Evolutionary conservation across 2,888 invertebrate species (phyloP).

Genomic region (Rhopalosiphum nymphaeae): DNA sequence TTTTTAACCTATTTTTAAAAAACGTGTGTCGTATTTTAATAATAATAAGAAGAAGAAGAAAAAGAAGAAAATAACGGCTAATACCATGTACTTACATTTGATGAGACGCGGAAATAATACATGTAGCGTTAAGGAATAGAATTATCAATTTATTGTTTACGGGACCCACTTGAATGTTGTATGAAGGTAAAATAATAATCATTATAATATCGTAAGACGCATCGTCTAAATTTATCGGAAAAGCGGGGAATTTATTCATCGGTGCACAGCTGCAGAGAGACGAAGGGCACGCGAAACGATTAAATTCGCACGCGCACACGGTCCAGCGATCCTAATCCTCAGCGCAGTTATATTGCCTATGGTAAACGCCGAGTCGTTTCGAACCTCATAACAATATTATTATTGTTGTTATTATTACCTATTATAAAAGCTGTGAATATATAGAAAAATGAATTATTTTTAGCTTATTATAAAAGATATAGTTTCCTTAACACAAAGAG

Average conservation of each 20-base stretch:
- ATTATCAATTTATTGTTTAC: neutral
- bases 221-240: neutral
- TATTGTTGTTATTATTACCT: conserved; percentile 39
- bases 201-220: neutral
- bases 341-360: conserved; percentile 57
- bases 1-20: too few relatives aligned
- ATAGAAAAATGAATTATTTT: neutral
- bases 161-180: neutral
- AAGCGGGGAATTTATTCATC: neutral
- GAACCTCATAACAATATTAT: neutral
- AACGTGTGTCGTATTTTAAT: too few relatives aligned
- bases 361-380: conserved; percentile 44
- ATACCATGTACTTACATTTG: neutral
- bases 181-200: neutral
- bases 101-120: neutral
- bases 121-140: neutral
- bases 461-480: neutral
- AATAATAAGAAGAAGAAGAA: too few relatives aligned
- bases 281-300: neutral
- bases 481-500: neutral
- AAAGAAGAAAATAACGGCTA: neutral
- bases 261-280: neutral
- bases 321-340: conserved; percentile 51
- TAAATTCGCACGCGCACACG: conserved; percentile 7
- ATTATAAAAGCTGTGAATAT: neutral